phyloP scores from a whole-genome alignment of 2,797 vertebrate genomes.

The Scarus forsteni region DNA sequence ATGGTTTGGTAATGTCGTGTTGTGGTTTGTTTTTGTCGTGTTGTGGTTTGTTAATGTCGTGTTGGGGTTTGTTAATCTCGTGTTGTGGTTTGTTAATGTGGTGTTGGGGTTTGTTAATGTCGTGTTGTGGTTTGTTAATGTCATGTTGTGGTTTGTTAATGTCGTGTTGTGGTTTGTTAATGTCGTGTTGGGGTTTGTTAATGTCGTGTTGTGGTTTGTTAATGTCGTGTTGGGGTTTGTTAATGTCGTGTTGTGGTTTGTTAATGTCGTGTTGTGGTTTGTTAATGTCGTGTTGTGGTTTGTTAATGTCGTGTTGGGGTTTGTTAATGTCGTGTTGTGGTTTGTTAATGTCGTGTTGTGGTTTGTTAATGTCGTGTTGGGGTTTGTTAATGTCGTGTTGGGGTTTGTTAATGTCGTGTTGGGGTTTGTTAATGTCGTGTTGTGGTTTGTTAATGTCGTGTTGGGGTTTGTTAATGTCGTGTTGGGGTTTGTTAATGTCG shows the following conservation, averaged over 20 bases:
- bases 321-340: background rate
- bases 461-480: no score
- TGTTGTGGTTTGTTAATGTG: no score
- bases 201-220: background rate
- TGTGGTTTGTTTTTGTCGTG: background rate
- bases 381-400: no score
- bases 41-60: no score
- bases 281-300: background rate
- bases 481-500: background rate
- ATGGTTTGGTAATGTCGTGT: no score
- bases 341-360: no score
- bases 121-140: no score
- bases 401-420: background rate
- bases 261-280: background rate
- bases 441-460: background rate
- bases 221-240: background rate
- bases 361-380: background rate
- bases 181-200: background rate
- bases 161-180: rapidly evolving
- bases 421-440: no score
- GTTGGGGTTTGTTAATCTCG: background rate
- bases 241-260: background rate
- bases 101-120: background rate
- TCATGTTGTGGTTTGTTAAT: background rate
- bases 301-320: no score